Evolutionary conservation across 2,797 vertebrate species (phyloP).

Genomic region (Columba guinea): DNA sequence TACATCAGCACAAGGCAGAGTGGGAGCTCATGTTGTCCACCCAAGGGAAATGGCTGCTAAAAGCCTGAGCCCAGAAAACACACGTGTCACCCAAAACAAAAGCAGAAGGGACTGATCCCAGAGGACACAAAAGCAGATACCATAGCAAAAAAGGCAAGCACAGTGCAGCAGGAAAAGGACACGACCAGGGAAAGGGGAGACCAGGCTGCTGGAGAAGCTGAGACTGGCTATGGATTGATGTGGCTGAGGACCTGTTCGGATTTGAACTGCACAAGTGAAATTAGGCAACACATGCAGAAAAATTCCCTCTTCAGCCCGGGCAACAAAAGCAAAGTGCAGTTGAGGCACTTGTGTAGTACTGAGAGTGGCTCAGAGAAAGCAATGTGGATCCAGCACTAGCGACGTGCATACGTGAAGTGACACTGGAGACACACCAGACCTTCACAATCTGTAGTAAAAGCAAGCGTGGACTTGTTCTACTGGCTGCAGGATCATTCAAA

Average conservation of each 20-base stretch:
- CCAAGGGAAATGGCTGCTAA: not conserved
- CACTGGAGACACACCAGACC: not conserved
- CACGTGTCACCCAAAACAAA: not conserved
- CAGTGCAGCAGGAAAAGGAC: fast-evolving
- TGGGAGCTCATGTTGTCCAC: not conserved
- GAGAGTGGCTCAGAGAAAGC: not conserved
- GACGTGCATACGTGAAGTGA: not conserved
- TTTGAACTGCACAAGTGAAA: not conserved
- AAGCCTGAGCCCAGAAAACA: not conserved
- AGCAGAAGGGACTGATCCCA: not conserved
- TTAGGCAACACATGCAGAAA: not conserved
- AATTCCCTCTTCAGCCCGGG: not conserved
- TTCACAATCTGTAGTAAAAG: not conserved
- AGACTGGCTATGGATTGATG: fast-evolving
- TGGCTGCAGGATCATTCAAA: not conserved
- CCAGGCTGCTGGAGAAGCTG: not conserved
- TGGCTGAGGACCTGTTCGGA: not conserved
- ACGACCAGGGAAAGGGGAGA: not conserved
- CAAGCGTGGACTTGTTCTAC: not conserved
- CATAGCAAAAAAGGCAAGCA: not conserved
- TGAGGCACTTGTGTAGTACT: not conserved
- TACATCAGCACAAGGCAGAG: not conserved
- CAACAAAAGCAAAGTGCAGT: not conserved
- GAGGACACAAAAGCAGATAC: not conserved
- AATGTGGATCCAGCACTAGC: not conserved